These are phyloP conservation scores for Shargacucullia verbasci DNA, from an alignment of 2,888 invertebrate genomes.

Conservation along the genomic window DNA sequence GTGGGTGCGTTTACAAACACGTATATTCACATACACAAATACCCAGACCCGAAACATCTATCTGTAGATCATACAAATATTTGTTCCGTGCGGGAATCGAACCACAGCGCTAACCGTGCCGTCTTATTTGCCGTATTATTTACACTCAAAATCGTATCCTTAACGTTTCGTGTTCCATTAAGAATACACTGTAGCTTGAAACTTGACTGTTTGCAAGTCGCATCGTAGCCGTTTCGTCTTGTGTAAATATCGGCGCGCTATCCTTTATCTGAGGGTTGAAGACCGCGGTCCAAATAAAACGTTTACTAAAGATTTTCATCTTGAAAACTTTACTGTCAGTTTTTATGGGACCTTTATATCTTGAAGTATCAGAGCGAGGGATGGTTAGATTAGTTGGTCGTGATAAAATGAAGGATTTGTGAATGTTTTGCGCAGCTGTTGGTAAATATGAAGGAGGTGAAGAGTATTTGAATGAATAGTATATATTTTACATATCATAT, in stretches of 20 bases:
- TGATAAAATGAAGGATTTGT: not conserved
- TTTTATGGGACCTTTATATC: conserved; percentile 40
- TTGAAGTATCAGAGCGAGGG: not conserved
- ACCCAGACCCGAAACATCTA: no score
- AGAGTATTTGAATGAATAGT: no score
- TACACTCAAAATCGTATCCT: not conserved
- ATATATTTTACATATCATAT: no score
- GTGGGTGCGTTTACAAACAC: no score
- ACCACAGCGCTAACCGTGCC: no score
- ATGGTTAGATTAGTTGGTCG: conserved; percentile 2
- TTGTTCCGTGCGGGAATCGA: no score
- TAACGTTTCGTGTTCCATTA: conserved; percentile 1
- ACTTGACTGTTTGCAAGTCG: no score
- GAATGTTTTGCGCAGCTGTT: not conserved
- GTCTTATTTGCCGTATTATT: no score
- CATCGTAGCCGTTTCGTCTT: conserved; percentile 29
- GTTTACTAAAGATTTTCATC: conserved; percentile 50
- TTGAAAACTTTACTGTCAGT: conserved; percentile 29
- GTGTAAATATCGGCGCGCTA: conserved; percentile 17
- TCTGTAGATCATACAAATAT: no score
- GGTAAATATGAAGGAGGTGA: no score
- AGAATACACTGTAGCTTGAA: no score
- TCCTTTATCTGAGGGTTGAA: conserved; percentile 30
- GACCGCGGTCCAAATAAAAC: conserved; percentile 38
- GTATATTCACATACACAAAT: no score